Evolutionary conservation across 1,140 invertebrate genomes (phyloP).

Genomic region (Trichoplusia ni): DNA sequence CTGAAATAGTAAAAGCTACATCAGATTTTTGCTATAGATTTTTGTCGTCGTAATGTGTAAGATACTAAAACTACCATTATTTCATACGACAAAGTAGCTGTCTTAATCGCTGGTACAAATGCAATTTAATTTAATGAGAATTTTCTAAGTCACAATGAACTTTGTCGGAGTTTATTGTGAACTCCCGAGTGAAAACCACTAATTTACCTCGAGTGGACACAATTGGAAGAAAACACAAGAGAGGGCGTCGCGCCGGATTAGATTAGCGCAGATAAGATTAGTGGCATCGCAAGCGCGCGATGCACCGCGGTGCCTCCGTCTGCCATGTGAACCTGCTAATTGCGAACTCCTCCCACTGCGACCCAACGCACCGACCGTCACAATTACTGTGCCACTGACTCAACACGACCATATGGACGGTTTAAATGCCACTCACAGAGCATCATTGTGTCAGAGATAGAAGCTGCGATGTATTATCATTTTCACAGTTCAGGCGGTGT

Average conservation of each 20-base stretch:
- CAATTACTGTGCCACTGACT: neutral
- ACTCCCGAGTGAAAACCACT: slow-evolving; percentile 71
- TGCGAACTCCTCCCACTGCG: slow-evolving; percentile 45
- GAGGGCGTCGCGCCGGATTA: slow-evolving; percentile 74
- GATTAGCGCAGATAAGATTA: slow-evolving; percentile 78
- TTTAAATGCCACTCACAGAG: neutral
- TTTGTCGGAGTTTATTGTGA: slow-evolving; percentile 52
- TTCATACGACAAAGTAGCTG: slow-evolving; percentile 4
- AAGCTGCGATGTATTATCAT: neutral
- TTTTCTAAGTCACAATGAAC: slow-evolving; percentile 43
- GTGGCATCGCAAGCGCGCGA: slow-evolving; percentile 56
- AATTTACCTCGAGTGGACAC: slow-evolving; percentile 79
- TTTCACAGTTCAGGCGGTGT: neutral
- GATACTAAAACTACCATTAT: neutral
- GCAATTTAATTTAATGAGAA: slow-evolving; percentile 21
- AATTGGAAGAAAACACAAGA: slow-evolving; percentile 79
- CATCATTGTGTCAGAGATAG: neutral
- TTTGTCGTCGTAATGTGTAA: too few species aligned
- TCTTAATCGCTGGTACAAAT: slow-evolving; percentile 4
- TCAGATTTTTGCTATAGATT: too few species aligned
- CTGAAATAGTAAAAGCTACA: too few species aligned
- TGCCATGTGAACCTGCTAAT: slow-evolving; percentile 65
- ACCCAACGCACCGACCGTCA: neutral
- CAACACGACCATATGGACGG: neutral
- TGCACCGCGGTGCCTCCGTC: slow-evolving; percentile 38